A percentile compares a stretch with the other conserved stretches of the same genome.
Conservation (phyloP, 2,113 vertebrate genomes). For the Dipodomys spectabilis region DNA sequence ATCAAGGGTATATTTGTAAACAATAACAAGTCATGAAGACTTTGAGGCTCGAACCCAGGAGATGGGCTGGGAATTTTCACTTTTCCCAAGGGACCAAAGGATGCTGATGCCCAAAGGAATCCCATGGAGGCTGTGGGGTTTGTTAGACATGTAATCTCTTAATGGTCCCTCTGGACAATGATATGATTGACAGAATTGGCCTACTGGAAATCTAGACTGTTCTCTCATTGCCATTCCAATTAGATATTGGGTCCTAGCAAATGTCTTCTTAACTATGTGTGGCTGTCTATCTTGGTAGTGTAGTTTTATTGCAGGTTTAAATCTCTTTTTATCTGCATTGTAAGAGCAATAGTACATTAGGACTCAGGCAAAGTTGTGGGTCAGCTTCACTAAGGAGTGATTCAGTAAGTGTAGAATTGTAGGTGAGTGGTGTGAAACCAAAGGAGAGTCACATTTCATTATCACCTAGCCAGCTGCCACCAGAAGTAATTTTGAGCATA, state of each 20-base stretch:
- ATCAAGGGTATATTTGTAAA: background rate
- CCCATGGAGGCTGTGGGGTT: background rate
- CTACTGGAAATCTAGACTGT: background rate
- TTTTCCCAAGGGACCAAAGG: background rate
- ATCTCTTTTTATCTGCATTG: background rate
- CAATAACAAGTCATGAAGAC: background rate
- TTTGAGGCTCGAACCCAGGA: background rate
- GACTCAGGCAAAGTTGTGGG: background rate
- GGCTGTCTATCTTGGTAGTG: background rate
- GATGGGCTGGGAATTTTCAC: background rate
- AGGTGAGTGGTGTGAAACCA: rapidly evolving
- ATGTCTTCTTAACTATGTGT: background rate
- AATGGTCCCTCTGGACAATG: background rate
- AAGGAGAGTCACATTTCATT: background rate
- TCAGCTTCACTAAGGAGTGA: background rate
- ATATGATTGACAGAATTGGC: background rate
- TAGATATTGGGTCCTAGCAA: background rate
- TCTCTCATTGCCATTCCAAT: background rate
- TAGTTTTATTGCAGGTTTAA: background rate
- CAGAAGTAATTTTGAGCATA: background rate
- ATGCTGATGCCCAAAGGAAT: background rate
- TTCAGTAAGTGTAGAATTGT: background rate
- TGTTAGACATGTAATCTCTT: too few species aligned
- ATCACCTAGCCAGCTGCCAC: background rate
- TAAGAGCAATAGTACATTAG: background rate